phyloP scores from a whole-genome alignment of 2,113 vertebrate genomes.

The Daphoenositta chrysoptera region DNA sequence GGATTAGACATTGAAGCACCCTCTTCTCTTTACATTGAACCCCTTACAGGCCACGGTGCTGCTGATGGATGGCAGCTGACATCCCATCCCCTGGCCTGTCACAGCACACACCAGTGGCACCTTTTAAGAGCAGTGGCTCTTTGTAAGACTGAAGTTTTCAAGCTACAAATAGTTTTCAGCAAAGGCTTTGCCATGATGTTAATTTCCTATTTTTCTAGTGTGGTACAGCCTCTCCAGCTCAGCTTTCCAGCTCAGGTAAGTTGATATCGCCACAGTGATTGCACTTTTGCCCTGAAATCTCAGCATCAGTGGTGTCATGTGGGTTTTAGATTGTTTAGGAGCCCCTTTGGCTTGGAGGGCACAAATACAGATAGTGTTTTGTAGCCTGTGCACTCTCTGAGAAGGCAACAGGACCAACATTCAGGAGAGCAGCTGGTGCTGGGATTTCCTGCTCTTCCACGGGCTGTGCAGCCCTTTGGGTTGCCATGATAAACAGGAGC shows the following conservation, averaged over 20 bases:
- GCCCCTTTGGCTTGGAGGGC: background rate
- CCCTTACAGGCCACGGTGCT: background rate
- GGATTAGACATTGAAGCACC: background rate
- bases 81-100: background rate
- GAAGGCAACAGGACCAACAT: accelerated
- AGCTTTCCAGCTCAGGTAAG: background rate
- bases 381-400: background rate
- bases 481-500: background rate
- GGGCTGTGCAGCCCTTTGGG: background rate
- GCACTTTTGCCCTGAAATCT: background rate
- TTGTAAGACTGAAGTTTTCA: background rate
- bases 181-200: background rate
- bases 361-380: background rate
- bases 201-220: background rate
- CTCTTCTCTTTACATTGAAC: background rate
- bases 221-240: background rate
- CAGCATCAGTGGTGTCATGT: accelerated
- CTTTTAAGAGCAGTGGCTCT: background rate
- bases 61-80: background rate
- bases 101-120: accelerated
- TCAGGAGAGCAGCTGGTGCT: accelerated
- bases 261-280: background rate
- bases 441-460: accelerated
- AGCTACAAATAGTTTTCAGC: background rate
- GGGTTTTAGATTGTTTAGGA: background rate